Conservation (phyloP, 2,113 vertebrate species). For the Oenanthe melanoleuca region DNA sequence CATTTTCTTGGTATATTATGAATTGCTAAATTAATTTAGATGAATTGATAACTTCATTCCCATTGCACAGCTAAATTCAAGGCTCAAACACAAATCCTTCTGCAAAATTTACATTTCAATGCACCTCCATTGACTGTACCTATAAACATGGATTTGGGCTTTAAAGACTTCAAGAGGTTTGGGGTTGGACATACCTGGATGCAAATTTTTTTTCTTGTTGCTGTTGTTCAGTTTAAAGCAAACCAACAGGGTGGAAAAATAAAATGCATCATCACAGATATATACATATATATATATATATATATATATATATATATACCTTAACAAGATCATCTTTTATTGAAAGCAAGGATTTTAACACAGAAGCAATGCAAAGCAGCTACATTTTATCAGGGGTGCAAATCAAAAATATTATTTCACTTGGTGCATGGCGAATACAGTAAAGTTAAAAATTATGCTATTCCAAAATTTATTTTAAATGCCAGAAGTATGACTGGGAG, state of each 20-base stretch:
- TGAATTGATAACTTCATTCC: conserved; percentile 38
- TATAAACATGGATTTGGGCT: not conserved
- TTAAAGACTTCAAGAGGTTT: not conserved
- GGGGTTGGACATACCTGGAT: not conserved
- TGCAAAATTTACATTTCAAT: not conserved
- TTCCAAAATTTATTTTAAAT: not conserved
- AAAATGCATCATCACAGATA: not conserved
- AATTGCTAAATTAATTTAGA: conserved; percentile 24
- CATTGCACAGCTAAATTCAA: not conserved
- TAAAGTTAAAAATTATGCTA: not conserved
- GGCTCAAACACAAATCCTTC: not conserved
- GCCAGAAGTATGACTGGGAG: not conserved
- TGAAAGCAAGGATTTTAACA: not conserved
- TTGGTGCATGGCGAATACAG: not conserved
- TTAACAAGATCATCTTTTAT: not conserved
- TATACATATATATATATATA: not conserved
- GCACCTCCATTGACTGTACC: not conserved
- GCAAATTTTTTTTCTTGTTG: not conserved
- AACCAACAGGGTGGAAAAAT: not conserved
- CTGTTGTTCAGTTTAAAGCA: not conserved
- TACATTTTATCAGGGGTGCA: not conserved
- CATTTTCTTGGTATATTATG: conserved; percentile 20
- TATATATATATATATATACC: not conserved
- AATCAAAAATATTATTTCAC: not conserved
- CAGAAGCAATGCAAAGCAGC: not conserved